Conservation (phyloP, 2,888 invertebrate species). For the Hyles lineata region DNA sequence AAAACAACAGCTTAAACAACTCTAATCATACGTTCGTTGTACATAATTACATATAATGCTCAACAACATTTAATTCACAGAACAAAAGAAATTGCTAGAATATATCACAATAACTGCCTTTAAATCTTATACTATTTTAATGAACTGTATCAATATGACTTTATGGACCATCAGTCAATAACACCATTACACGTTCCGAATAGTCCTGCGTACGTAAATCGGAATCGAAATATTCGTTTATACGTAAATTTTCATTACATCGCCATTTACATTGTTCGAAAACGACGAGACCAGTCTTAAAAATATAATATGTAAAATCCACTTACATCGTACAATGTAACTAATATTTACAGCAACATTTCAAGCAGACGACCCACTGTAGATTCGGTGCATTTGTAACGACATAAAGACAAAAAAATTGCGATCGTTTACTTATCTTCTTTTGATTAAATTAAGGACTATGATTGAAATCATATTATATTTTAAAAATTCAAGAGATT, state of each 20-base stretch:
- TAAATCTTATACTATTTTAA: slow-evolving; percentile 10
- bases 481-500: too few relatives aligned
- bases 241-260: slow-evolving; percentile 1
- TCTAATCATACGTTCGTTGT: slow-evolving; percentile 7
- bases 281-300: slow-evolving; percentile 49
- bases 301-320: slow-evolving; percentile 52
- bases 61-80: background rate
- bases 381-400: slow-evolving; percentile 25
- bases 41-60: background rate
- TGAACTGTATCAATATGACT: background rate
- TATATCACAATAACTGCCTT: slow-evolving; percentile 19
- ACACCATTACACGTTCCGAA: background rate
- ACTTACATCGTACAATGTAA: slow-evolving; percentile 39
- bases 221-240: background rate
- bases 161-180: background rate
- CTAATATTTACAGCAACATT: slow-evolving; percentile 46
- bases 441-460: background rate
- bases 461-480: too few relatives aligned
- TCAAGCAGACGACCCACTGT: slow-evolving; percentile 34
- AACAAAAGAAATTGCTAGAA: background rate
- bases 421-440: background rate
- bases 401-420: background rate
- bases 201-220: background rate
- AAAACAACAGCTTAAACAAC: slow-evolving; percentile 34
- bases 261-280: slow-evolving; percentile 48